Evolutionary conservation across 2,888 invertebrate species (phyloP).

Genomic region (Siphlonurus alternatus): DNA sequence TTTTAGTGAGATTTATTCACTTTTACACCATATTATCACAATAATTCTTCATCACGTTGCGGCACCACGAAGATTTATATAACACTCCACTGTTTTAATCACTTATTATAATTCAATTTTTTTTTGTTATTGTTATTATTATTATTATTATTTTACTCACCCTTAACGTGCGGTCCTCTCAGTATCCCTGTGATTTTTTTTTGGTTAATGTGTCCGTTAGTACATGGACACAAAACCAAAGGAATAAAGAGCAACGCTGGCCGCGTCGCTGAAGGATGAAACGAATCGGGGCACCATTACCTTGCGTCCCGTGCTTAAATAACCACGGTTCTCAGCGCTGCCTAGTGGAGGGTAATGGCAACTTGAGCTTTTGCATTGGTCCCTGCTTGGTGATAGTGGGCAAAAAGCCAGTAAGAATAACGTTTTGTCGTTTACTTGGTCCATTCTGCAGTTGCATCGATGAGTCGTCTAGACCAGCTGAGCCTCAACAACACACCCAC

Average conservation of each 20-base stretch:
- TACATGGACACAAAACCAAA: neutral
- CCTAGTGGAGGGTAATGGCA: conserved; percentile 16
- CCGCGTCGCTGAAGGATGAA: conserved; percentile 25
- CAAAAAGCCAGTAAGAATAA: too few relatives aligned
- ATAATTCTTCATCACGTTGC: neutral
- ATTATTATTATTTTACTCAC: neutral
- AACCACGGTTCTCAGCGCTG: conserved; percentile 38
- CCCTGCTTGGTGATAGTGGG: too few relatives aligned
- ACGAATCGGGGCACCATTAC: conserved; percentile 34
- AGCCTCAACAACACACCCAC: too few relatives aligned
- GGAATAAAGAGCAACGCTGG: conserved; percentile 23
- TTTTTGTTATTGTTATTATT: neutral
- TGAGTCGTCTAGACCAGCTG: too few relatives aligned
- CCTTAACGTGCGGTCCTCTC: neutral
- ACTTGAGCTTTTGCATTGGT: conserved; percentile 3
- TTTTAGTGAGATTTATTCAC: neutral
- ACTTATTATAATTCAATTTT: too few relatives aligned
- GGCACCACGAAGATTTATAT: too few relatives aligned
- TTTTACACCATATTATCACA: neutral
- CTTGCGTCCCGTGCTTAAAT: conserved; percentile 36
- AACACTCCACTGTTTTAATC: too few relatives aligned
- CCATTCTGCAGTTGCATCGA: too few relatives aligned
- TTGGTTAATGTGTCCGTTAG: neutral
- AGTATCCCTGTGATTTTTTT: neutral
- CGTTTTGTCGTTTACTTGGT: too few relatives aligned